Conservation (phyloP, 2,113 vertebrate species). For the Tyrannus savana region DNA sequence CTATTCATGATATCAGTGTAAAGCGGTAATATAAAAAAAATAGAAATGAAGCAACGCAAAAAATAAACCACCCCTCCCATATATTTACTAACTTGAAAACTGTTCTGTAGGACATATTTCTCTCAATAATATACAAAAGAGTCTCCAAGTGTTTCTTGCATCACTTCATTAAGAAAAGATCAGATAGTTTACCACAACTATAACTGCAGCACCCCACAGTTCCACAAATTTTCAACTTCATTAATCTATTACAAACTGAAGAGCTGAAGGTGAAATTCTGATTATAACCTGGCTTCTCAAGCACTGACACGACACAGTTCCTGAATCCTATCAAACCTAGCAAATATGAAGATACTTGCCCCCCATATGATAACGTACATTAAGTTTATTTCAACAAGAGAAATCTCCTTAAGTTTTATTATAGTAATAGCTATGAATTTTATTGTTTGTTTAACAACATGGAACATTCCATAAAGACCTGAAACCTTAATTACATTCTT, state of each 20-base stretch:
- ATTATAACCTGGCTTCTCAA: background rate
- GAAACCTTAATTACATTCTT: background rate
- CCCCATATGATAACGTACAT: background rate
- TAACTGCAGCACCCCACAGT: background rate
- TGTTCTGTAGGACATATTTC: background rate
- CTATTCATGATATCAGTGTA: background rate
- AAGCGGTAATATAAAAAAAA: background rate
- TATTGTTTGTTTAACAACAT: conserved; percentile 58
- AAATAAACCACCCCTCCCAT: background rate
- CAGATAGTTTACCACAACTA: background rate
- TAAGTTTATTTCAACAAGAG: conserved; percentile 37
- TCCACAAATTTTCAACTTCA: background rate
- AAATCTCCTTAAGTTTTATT: conserved; percentile 17
- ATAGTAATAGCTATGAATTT: conserved; percentile 36
- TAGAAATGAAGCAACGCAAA: background rate
- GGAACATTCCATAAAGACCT: conserved; percentile 29
- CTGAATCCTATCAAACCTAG: background rate
- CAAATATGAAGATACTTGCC: conserved; percentile 14
- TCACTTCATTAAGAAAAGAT: background rate
- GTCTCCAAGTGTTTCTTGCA: background rate
- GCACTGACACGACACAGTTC: background rate
- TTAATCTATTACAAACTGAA: background rate
- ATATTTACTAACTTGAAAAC: background rate
- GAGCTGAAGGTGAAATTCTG: conserved; percentile 4
- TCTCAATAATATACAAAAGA: background rate